Percentiles rank a stretch among this genome's conserved stretches.
Evolutionary conservation across 2,888 invertebrate genomes (phyloP).

Genomic region (Eueremaeus valkanovi): DNA sequence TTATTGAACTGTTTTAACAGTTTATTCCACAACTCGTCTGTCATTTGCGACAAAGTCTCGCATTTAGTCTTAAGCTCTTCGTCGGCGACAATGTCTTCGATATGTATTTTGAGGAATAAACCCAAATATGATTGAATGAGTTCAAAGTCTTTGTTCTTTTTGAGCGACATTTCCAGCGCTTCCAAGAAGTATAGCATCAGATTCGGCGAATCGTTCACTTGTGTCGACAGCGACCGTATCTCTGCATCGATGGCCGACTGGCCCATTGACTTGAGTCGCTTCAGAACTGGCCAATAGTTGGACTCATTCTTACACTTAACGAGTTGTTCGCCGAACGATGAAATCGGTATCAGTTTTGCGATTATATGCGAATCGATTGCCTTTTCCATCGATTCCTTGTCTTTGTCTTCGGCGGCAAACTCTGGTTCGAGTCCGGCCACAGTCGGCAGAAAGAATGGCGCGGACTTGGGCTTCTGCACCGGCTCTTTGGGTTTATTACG

Average conservation of each 20-base stretch:
- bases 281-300: constrained; percentile 56
- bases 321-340: constrained; percentile 44
- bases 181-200: constrained; percentile 73
- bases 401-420: constrained; percentile 20
- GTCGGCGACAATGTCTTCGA: constrained; percentile 49
- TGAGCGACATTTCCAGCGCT: constrained; percentile 66
- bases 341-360: constrained; percentile 28
- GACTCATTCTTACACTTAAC: constrained; percentile 30
- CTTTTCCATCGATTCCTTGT: background rate
- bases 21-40: constrained; percentile 42
- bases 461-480: constrained; percentile 36
- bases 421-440: constrained; percentile 40
- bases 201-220: constrained; percentile 58
- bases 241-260: constrained; percentile 84
- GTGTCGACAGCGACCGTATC: constrained; percentile 67
- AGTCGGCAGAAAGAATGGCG: constrained; percentile 41
- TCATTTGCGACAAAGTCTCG: constrained; percentile 25
- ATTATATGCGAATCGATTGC: constrained; percentile 10
- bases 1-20: constrained; percentile 46
- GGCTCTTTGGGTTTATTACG: constrained; percentile 42
- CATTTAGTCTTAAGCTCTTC: constrained; percentile 46
- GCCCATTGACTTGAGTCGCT: constrained; percentile 65
- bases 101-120: constrained; percentile 68
- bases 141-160: constrained; percentile 77
- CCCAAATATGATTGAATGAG: constrained; percentile 82